Conservation (phyloP, 2,113 vertebrate genomes). For the Sterrhoptilus dennistouni region DNA sequence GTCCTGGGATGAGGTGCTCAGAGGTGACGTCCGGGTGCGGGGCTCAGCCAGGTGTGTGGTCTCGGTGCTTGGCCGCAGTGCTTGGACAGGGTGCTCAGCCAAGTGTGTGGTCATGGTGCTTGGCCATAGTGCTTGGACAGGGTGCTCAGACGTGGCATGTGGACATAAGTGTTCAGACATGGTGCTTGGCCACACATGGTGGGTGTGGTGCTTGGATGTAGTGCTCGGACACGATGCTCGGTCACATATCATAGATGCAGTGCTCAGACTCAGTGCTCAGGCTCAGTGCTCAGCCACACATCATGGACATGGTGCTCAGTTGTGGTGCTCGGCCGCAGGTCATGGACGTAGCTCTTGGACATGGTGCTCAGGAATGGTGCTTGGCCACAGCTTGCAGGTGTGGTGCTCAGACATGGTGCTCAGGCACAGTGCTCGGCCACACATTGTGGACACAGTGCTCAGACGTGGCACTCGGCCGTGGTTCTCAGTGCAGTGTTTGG, state of each 20-base stretch:
- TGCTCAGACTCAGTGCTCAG: neutral
- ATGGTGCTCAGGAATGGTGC: neutral
- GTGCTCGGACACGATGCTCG: neutral
- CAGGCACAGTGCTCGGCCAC: neutral
- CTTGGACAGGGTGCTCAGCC: neutral
- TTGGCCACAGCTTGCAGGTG: neutral
- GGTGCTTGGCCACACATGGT: neutral
- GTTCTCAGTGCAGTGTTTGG: neutral
- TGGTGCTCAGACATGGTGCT: neutral
- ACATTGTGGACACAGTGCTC: neutral
- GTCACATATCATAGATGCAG: rapidly evolving
- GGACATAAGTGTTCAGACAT: neutral
- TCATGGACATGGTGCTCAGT: rapidly evolving
- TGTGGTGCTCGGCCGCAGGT: rapidly evolving
- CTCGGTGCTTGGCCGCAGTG: neutral
- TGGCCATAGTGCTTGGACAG: neutral
- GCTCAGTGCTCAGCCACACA: neutral
- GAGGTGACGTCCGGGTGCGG: rapidly evolving
- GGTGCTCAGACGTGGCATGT: neutral
- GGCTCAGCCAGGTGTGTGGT: neutral
- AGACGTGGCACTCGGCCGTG: rapidly evolving
- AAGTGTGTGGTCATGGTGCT: neutral
- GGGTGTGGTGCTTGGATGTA: neutral
- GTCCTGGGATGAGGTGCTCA: neutral
- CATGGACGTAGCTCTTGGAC: rapidly evolving